phyloP scores from a whole-genome alignment of 2,888 invertebrate species.

The Agelastica alni region DNA sequence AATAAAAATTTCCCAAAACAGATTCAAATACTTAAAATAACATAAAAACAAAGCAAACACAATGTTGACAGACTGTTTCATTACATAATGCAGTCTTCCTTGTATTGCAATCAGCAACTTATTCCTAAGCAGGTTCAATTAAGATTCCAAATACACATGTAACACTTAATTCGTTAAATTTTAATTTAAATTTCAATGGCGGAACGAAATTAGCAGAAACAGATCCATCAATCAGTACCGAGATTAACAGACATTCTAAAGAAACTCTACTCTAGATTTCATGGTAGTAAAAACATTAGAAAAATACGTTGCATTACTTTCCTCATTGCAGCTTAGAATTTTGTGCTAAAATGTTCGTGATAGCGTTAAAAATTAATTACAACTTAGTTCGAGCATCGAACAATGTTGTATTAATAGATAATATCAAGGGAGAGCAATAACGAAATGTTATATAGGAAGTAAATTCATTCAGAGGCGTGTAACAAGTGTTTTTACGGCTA shows the following conservation, averaged over 20 bases:
- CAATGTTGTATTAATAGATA: neutral
- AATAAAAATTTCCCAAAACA: too few species aligned
- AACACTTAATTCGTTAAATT: too few species aligned
- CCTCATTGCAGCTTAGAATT: neutral
- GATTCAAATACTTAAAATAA: too few species aligned
- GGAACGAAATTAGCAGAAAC: too few species aligned
- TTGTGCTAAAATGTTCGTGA: conserved; percentile 1
- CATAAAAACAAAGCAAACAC: too few species aligned
- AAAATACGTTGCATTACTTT: neutral
- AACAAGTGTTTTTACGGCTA: too few species aligned
- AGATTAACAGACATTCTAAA: neutral
- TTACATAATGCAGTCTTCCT: too few species aligned
- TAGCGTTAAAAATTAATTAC: conserved; percentile 5
- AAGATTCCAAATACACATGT: too few species aligned
- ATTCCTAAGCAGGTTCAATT: too few species aligned
- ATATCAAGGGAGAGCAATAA: conserved; percentile 3
- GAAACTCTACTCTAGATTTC: conserved; percentile 1
- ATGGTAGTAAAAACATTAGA: neutral
- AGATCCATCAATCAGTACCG: neutral
- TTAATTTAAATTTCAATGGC: too few species aligned
- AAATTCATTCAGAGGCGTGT: neutral
- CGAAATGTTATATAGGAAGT: neutral
- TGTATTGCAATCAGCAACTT: too few species aligned
- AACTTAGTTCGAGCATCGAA: neutral
- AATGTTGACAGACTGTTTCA: too few species aligned